These are phyloP conservation scores for Anser brachyrhynchus DNA, from an alignment of 2,113 vertebrate species.

Conservation along the genomic window DNA sequence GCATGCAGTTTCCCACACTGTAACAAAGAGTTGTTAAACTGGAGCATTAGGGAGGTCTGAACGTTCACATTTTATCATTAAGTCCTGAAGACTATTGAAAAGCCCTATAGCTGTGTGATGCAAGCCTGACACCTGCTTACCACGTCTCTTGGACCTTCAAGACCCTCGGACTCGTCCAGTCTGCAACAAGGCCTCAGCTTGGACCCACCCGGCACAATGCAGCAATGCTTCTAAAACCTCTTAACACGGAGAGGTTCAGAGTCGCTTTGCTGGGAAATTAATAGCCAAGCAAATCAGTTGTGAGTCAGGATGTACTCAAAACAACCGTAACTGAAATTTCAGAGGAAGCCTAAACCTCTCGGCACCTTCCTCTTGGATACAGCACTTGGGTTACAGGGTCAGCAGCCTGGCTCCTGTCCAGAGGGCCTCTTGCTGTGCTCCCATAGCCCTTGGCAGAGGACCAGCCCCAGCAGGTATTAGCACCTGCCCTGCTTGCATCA, in stretches of 20 bases:
- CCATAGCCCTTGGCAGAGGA: background rate
- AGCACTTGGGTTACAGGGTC: background rate
- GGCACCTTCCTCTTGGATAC: background rate
- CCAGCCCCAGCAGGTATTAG: background rate
- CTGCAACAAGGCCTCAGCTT: background rate
- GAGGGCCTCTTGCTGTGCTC: background rate
- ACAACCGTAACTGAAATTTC: background rate
- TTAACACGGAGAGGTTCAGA: background rate
- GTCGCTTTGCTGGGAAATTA: background rate
- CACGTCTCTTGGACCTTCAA: background rate
- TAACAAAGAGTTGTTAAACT: background rate
- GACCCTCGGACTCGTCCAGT: background rate
- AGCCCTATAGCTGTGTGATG: background rate
- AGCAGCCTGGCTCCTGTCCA: background rate
- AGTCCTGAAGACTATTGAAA: background rate
- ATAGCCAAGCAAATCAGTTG: background rate
- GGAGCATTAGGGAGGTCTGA: background rate
- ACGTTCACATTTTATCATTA: background rate
- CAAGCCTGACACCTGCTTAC: background rate
- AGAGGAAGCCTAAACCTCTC: background rate
- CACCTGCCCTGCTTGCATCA: accelerated
- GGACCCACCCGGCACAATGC: background rate
- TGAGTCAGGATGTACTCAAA: background rate
- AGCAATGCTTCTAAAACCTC: background rate
- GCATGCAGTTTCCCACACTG: background rate